Evolutionary conservation across 1,140 invertebrate species (phyloP), one percentile per base, ranked within the genome.

Genomic region (Ceratina australensis): DNA sequence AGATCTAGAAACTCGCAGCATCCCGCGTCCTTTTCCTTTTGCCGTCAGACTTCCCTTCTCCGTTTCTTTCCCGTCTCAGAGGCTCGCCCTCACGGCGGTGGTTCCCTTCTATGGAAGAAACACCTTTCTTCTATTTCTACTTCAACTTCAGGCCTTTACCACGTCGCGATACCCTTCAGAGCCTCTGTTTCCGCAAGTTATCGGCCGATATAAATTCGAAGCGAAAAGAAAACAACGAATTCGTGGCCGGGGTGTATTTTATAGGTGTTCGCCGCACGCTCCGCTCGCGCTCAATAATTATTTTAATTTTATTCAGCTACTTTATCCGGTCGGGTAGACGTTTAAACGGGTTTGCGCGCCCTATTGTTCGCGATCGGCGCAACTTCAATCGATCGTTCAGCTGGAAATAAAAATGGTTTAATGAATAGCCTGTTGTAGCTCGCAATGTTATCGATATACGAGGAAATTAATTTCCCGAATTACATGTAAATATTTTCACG

Each of bases 221-320:
- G 86, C 83, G 79, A 86, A 88, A 86, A 83, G 79, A 87, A 86
- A 87, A 83, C 87, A 85, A 67, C 61, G 76, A 22, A 33, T 5
- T n/a, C n/a, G 2, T 5, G 26, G 5, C 5, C 7, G 0, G 15
- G 24, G 33, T 26, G n/a, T 26, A 24, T 8, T 82, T 65, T 56
- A 47, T 52, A 50, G 47, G 28, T 50, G 47, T 68, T 66, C 50
- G 7, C 56, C 50, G 18, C 33, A 42, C 49, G 47, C 67, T 61
- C 24, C 16, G 2, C 2, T 42, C 33, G 33, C 2, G n/a, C 33
- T 69, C 33, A 76, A 69, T 66, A 47, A 56, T 78, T 78, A 57
- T 78, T 77, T 42, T 52, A 52, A 71, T 71, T 77, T 56, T 52
- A 42, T 61, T 18, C 42, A 33, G 24, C 60, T 72, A 57, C 26